Conservation (phyloP, 1,140 invertebrate species). For the Cylas formicarius region DNA sequence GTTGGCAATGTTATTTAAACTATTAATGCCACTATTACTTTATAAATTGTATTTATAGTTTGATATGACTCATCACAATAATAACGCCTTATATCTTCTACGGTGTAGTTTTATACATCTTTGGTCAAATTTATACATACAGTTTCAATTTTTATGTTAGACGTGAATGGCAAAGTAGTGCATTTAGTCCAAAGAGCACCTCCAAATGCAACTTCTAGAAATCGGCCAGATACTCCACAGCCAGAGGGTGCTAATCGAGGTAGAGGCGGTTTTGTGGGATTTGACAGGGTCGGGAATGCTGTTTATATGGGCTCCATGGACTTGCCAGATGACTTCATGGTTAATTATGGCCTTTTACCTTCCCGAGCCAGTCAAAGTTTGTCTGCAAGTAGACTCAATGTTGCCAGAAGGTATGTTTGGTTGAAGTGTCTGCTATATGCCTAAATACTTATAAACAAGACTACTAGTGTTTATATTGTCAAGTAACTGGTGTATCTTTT, state of each 20-base stretch:
- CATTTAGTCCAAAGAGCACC: slow-evolving; percentile 88
- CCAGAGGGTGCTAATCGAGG: slow-evolving; percentile 33
- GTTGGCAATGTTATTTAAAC: background rate
- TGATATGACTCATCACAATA: background rate
- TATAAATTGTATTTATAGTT: background rate
- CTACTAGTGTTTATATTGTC: background rate
- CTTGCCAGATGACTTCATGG: slow-evolving; percentile 50
- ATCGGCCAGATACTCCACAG: slow-evolving; percentile 40
- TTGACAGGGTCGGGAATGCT: slow-evolving; percentile 40
- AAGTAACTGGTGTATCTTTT: background rate
- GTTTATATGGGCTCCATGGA: slow-evolving; percentile 61
- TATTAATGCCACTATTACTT: background rate
- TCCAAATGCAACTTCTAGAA: slow-evolving; percentile 42
- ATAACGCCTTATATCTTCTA: background rate
- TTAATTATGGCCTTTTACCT: slow-evolving; percentile 44
- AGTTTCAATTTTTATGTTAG: slow-evolving; percentile 44
- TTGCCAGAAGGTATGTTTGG: slow-evolving; percentile 35
- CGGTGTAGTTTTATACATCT: background rate
- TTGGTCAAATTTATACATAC: background rate
- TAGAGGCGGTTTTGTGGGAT: slow-evolving; percentile 33
- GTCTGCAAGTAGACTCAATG: slow-evolving; percentile 42
- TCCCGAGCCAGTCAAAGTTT: slow-evolving; percentile 42
- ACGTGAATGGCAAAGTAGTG: slow-evolving; percentile 86
- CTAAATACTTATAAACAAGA: no score
- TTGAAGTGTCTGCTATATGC: no score